Evolutionary conservation across 2,797 vertebrate species (phyloP), one percentile per base, ranked within the genome.

Genomic region (Pseudopleuronectes americanus): DNA sequence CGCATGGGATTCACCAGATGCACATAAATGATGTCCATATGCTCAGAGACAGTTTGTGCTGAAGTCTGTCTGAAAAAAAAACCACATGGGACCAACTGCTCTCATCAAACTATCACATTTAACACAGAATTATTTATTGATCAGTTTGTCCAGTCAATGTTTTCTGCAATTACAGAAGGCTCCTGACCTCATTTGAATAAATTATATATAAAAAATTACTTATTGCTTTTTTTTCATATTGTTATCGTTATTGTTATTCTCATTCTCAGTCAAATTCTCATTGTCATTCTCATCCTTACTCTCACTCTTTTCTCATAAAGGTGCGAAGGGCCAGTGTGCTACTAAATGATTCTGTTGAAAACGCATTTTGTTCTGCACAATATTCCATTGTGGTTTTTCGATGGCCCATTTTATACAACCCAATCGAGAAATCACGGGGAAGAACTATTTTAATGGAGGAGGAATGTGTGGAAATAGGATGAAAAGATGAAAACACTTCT

Each of bases 1-100:
- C 59, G 61, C 9, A 57, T 67, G 31, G 38, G 52, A 62, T 64
- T 57, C 17, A 14, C 66, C 72, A 76, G 64, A 73, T 85, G 65
- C 70, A 64, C 53, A 57, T 43, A 31, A 71, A 76, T 83, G 71
- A 80, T 23, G 49, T 38, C 65, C 70, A 67, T 66, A 77, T 71
- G 57, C 54, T 61, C 43, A 23, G 8, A 76, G 57, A 60, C 10
- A 6, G 17, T 55, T 71, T 80, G 49, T 38, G 21, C 57, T 54
- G 24, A 61, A 72, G 66, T 55, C 43, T 70, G 28, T 60, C 68
- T 48, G 68, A 76, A 31, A 61, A 49, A 61, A 71, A n/a, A 33
- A 70, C 17, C 51, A 31, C 17, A 28, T 45, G 13, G 54, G 66
- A 72, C 45, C 13, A 52, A 76, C 10, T 66, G 7, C 57, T 59